Evolutionary conservation across 2,888 invertebrate species (phyloP).

Genomic region (Caenorhabditis sp.): DNA sequence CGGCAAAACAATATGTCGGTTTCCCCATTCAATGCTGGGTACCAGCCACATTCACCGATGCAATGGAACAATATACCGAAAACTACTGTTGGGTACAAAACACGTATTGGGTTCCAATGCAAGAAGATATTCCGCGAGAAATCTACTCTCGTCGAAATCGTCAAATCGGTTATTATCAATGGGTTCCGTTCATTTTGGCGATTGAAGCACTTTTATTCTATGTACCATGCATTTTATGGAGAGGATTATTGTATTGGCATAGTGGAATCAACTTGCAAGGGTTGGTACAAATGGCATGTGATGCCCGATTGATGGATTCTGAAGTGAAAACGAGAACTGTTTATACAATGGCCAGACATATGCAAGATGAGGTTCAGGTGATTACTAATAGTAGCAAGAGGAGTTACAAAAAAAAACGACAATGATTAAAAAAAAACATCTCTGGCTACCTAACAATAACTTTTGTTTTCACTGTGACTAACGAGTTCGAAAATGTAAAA

Average conservation of each 20-base stretch:
- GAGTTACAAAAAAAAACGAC: neutral
- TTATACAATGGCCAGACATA: slow-evolving; percentile 71
- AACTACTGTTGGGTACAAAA: slow-evolving; percentile 71
- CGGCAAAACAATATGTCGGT: slow-evolving; percentile 71
- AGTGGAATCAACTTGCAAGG: slow-evolving; percentile 71
- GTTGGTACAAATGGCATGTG: slow-evolving; percentile 71
- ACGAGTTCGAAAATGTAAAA: no score
- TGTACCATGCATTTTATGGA: slow-evolving; percentile 71
- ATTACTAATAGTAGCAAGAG: neutral
- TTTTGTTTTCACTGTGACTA: no score
- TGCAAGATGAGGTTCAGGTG: slow-evolving; percentile 71
- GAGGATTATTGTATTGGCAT: slow-evolving; percentile 71
- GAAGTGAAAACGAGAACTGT: slow-evolving; percentile 71
- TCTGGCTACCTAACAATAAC: no score
- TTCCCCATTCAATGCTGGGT: slow-evolving; percentile 71
- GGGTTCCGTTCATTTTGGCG: slow-evolving; percentile 71
- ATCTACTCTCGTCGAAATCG: slow-evolving; percentile 71
- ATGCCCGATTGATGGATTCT: slow-evolving; percentile 70
- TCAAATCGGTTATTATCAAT: slow-evolving; percentile 71
- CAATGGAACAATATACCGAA: slow-evolving; percentile 72
- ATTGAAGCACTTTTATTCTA: slow-evolving; percentile 71
- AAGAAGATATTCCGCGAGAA: slow-evolving; percentile 71
- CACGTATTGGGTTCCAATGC: slow-evolving; percentile 72
- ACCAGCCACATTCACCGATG: slow-evolving; percentile 71
- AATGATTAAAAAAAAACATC: neutral